Conservation (phyloP, 2,888 invertebrate species). For the Noctua comes region DNA sequence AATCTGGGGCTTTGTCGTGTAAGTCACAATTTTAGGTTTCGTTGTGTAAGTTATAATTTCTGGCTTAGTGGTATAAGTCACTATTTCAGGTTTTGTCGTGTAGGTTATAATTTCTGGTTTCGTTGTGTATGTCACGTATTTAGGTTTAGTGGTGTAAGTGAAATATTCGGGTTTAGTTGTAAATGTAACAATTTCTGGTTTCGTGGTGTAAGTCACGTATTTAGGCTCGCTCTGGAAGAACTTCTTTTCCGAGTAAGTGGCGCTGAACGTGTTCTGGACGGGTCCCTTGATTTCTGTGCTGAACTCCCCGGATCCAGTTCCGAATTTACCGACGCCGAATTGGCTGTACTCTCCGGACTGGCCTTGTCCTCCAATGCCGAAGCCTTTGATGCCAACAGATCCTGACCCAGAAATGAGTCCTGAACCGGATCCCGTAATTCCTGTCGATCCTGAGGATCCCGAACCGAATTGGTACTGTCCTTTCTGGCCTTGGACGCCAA, state of each 20-base stretch:
- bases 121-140: slow-evolving; percentile 74
- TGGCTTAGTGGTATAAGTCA: slow-evolving; percentile 75
- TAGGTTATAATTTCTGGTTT: slow-evolving; percentile 75
- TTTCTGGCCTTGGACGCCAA: slow-evolving; percentile 53
- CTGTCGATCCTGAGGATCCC: slow-evolving; percentile 12
- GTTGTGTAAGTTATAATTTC: slow-evolving; percentile 76
- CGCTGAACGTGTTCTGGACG: slow-evolving; percentile 80
- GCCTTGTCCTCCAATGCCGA: slow-evolving; percentile 50
- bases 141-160: slow-evolving; percentile 82
- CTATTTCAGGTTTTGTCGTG: slow-evolving; percentile 76
- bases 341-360: slow-evolving; percentile 70
- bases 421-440: slow-evolving; percentile 31
- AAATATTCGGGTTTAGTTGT: slow-evolving; percentile 76
- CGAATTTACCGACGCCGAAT: slow-evolving; percentile 71
- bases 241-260: slow-evolving; percentile 82
- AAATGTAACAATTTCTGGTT: slow-evolving; percentile 75
- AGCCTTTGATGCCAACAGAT: slow-evolving; percentile 48
- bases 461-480: slow-evolving; percentile 69
- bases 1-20: slow-evolving; percentile 82
- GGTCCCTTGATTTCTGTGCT: slow-evolving; percentile 78
- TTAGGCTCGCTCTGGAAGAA: slow-evolving; percentile 82
- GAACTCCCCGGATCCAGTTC: slow-evolving; percentile 68
- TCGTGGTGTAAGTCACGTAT: slow-evolving; percentile 72
- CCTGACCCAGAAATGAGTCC: slow-evolving; percentile 22
- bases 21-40: slow-evolving; percentile 76